These are phyloP conservation scores for Scaptomyza pallida DNA, from an alignment of 1,140 invertebrate species.

Conservation along the genomic window DNA sequence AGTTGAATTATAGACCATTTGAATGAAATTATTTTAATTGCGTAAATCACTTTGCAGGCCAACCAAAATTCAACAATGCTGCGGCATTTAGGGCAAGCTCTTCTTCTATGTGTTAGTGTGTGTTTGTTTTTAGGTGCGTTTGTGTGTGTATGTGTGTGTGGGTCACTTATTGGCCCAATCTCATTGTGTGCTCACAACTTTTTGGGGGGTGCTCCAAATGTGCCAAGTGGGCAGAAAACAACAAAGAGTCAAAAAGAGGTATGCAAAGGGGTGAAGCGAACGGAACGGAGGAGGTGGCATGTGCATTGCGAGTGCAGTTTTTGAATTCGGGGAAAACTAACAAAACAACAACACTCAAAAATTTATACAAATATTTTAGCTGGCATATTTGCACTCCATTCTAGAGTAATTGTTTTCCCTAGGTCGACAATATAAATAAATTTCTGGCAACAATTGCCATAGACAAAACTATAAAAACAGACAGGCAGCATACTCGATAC, in stretches of 20 bases:
- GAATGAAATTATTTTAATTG: slow-evolving; percentile 82
- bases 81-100: slow-evolving; percentile 45
- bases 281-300: background rate
- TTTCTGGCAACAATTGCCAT: slow-evolving; percentile 56
- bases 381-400: slow-evolving; percentile 75
- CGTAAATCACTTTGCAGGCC: slow-evolving; percentile 78
- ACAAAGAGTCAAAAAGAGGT: background rate
- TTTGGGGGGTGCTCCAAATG: slow-evolving; percentile 10
- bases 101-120: background rate
- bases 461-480: slow-evolving; percentile 29
- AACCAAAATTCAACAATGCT: slow-evolving; percentile 76
- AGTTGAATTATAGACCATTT: slow-evolving; percentile 80
- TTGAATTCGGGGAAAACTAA: slow-evolving; percentile 45
- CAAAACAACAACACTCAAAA: slow-evolving; percentile 50
- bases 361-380: slow-evolving; percentile 69
- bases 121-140: background rate
- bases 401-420: slow-evolving; percentile 70
- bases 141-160: slow-evolving; percentile 45
- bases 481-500: no score
- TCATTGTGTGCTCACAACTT: slow-evolving; percentile 62
- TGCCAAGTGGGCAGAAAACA: slow-evolving; percentile 18
- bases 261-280: background rate
- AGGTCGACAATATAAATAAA: slow-evolving; percentile 70
- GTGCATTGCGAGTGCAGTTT: slow-evolving; percentile 12
- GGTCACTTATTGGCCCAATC: slow-evolving; percentile 73